Percentiles rank a stretch among this genome's conserved stretches.
phyloP scores from a whole-genome alignment of 1,140 invertebrate species.

The silkworm (Bombyx mori) region ASM3026992v2 NC_085115.1:8535501-8536000 shows the following conservation, averaged over 20 bases:
- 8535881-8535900: slow-evolving; percentile 43
- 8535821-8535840: slow-evolving; percentile 54
- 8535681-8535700: slow-evolving; percentile 16
- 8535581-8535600: slow-evolving; percentile 43
- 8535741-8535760: background rate
- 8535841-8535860: slow-evolving; percentile 69
- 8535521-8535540: slow-evolving; percentile 23
- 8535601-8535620: slow-evolving; percentile 22
- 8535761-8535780: background rate
- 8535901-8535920: slow-evolving; percentile 34
- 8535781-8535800: no score
- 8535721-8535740: slow-evolving; percentile 2
- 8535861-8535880: slow-evolving; percentile 61
- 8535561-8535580: slow-evolving; percentile 38
- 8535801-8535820: slow-evolving; percentile 27
- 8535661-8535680: slow-evolving; percentile 22
- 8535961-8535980: slow-evolving; percentile 1
- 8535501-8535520: slow-evolving; percentile 10
- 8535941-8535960: slow-evolving; percentile 20
- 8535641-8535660: slow-evolving; percentile 49
- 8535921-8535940: slow-evolving; percentile 39
- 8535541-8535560: slow-evolving; percentile 32
- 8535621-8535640: slow-evolving; percentile 57
- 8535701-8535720: background rate
- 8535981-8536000: slow-evolving; percentile 9